phyloP scores from a whole-genome alignment of 2,888 invertebrate genomes.

The Hypomecis atomaria region DNA sequence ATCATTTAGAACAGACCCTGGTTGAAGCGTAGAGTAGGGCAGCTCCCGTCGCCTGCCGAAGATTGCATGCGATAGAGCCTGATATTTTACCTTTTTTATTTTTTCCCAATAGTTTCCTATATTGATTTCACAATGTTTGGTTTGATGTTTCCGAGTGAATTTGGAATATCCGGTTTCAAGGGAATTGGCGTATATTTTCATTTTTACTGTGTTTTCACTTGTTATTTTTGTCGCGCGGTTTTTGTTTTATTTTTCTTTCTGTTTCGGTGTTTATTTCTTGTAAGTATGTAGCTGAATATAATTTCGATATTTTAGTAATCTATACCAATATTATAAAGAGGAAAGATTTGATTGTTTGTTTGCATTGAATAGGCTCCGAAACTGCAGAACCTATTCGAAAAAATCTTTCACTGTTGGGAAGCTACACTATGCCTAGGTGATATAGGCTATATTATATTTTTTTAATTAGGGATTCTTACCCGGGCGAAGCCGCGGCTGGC shows the following conservation, averaged over 20 bases:
- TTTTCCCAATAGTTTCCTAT: conserved; percentile 33
- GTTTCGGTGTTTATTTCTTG: not conserved
- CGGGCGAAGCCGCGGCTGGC: too few species aligned
- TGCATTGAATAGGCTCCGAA: too few species aligned
- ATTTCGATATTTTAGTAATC: not conserved
- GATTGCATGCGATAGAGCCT: conserved; percentile 31
- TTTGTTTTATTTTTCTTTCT: conserved; percentile 1
- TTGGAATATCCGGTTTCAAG: conserved; percentile 16
- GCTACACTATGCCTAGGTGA: too few species aligned
- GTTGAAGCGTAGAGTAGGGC: conserved; percentile 49
- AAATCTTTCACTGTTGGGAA: too few species aligned
- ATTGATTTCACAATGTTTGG: conserved; percentile 34
- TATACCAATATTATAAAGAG: too few species aligned
- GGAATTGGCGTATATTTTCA: conserved; percentile 13
- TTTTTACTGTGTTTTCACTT: conserved; percentile 12
- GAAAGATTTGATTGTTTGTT: too few species aligned
- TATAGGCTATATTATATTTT: too few species aligned
- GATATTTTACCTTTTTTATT: conserved; percentile 33
- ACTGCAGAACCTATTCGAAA: too few species aligned
- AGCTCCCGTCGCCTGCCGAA: conserved; percentile 40
- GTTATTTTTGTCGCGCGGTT: not conserved
- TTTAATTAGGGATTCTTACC: too few species aligned
- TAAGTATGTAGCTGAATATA: not conserved
- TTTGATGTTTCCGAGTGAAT: conserved; percentile 32
- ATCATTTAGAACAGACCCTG: conserved; percentile 51